Percentiles rank a stretch among this genome's conserved stretches.
Conservation (phyloP, 2,113 vertebrate genomes). For the Panthera tigris region DNA sequence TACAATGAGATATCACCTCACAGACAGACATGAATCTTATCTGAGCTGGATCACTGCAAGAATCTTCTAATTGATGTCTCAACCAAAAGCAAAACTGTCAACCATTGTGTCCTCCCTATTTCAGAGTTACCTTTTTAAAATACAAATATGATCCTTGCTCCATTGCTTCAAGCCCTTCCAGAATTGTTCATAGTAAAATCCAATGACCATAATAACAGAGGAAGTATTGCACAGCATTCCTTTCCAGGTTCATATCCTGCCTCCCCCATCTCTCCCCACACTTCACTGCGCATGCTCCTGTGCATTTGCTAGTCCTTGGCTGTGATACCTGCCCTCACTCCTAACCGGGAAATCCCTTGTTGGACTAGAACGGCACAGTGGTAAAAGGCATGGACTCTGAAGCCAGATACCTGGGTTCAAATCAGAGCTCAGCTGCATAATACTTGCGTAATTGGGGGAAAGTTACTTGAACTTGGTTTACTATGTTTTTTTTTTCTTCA, state of each 20-base stretch:
- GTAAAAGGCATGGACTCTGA: not conserved
- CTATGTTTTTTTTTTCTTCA: not conserved
- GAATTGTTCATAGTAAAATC: not conserved
- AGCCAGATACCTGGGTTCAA: not conserved
- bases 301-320: not conserved
- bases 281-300: rapidly evolving
- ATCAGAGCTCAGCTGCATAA: not conserved
- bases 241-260: not conserved
- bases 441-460: not conserved
- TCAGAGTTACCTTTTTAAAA: not conserved
- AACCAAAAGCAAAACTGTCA: not conserved
- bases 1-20: not conserved
- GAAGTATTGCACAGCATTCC: rapidly evolving
- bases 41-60: not conserved
- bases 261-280: not conserved
- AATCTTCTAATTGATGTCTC: not conserved
- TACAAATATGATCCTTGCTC: not conserved
- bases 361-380: rapidly evolving
- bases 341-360: not conserved
- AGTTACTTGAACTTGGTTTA: not conserved
- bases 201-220: not conserved
- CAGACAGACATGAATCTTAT: not conserved
- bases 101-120: rapidly evolving
- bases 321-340: rapidly evolving
- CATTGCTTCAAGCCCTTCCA: not conserved